A percentile compares a stretch with the other conserved stretches of the same genome.
Evolutionary conservation across 2,797 vertebrate species (phyloP).

Genomic region (Poecilia picta): DNA sequence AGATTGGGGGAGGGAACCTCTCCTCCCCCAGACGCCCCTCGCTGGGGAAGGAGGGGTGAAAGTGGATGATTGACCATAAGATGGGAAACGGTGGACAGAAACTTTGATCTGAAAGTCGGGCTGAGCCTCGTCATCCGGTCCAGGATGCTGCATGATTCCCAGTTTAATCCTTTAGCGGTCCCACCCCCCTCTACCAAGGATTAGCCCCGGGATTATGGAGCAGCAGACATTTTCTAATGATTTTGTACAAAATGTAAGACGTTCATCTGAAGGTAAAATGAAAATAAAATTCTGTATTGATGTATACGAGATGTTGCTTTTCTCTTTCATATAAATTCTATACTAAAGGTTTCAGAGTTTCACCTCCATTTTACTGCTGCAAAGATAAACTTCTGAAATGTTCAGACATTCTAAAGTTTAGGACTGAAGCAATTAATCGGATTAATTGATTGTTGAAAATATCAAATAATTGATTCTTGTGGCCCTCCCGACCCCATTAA

Average conservation of each 20-base stretch:
- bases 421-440: too few species aligned
- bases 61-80: conserved; percentile 3
- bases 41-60: too few species aligned
- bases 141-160: conserved; percentile 57
- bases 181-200: conserved; percentile 19
- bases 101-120: conserved; percentile 34
- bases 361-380: not conserved
- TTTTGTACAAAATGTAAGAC: conserved; percentile 86
- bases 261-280: conserved; percentile 79
- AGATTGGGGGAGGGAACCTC: conserved; percentile 19
- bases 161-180: conserved; percentile 45
- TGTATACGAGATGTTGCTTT: conserved; percentile 57
- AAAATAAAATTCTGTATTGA: conserved; percentile 78
- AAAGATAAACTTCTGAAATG: not conserved
- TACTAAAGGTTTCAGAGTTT: not conserved
- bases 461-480: too few species aligned
- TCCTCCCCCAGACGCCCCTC: not conserved
- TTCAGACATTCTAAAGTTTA: not conserved
- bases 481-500: too few species aligned
- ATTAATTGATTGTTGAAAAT: not conserved
- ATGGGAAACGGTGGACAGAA: conserved; percentile 25
- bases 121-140: conserved; percentile 48
- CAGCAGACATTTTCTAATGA: conserved; percentile 80
- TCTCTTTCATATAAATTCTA: not conserved
- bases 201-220: conserved; percentile 56